phyloP scores from a whole-genome alignment of 2,113 vertebrate species.

The Bambusicola thoracicus region DNA sequence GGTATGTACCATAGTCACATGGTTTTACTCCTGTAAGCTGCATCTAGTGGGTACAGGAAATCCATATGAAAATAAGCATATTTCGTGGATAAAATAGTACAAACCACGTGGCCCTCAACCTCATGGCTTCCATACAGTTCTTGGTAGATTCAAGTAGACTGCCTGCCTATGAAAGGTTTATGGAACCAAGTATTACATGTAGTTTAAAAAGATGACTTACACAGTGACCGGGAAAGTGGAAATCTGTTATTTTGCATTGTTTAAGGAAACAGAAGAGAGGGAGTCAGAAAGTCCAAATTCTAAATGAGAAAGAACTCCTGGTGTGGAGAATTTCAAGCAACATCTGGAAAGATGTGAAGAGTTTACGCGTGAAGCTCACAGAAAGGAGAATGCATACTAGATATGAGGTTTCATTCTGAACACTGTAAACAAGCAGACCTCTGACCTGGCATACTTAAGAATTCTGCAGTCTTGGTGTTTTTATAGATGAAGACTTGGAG shows the following conservation, averaged over 20 bases:
- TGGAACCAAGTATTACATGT: neutral
- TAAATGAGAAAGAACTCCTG: neutral
- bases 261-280: neutral
- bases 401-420: neutral
- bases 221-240: neutral
- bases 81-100: neutral
- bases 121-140: neutral
- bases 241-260: neutral
- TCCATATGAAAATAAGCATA: neutral
- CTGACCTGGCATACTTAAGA: neutral
- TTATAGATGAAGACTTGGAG: neutral
- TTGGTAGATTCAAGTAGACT: neutral
- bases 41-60: neutral
- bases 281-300: neutral
- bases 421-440: neutral
- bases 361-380: accelerated
- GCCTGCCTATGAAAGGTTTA: neutral
- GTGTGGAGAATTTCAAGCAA: neutral
- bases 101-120: neutral
- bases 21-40: neutral
- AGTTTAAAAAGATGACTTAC: neutral
- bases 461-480: neutral
- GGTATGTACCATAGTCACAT: neutral
- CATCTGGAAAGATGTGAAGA: neutral
- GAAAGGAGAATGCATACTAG: neutral